Conservation (phyloP, 1,140 invertebrate species). For the Varroa destructor region DNA sequence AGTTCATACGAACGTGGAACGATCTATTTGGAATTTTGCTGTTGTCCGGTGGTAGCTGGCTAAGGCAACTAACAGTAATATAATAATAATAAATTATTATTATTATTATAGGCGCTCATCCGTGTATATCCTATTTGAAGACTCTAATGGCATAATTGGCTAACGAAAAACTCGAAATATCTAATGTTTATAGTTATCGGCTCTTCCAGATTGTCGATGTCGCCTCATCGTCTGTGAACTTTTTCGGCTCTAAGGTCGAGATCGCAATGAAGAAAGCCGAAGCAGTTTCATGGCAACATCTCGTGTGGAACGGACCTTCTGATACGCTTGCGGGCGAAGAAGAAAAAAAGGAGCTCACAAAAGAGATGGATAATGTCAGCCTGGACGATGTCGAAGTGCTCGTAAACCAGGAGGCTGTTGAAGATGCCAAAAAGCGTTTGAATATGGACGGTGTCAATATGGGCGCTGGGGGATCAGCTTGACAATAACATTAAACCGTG, state of each 20-base stretch:
- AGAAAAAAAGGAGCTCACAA: background rate
- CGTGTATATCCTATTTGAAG: background rate
- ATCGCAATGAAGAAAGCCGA: slow-evolving; percentile 79
- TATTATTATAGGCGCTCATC: background rate
- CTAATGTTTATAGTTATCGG: slow-evolving; percentile 27
- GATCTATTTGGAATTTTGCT: too few relatives aligned
- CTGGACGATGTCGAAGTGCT: slow-evolving; percentile 14
- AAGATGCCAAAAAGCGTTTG: slow-evolving; percentile 3
- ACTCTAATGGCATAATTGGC: background rate
- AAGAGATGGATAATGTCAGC: slow-evolving; percentile 17
- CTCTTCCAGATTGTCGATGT: slow-evolving; percentile 41
- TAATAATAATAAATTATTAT: background rate
- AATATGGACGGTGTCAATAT: background rate
- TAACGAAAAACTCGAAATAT: background rate
- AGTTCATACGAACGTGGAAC: too few relatives aligned
- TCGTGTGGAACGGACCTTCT: slow-evolving; percentile 38
- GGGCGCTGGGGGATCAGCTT: too few relatives aligned
- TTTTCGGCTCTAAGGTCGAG: slow-evolving; percentile 87
- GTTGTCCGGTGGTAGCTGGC: too few relatives aligned
- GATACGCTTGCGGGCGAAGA: background rate
- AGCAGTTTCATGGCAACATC: slow-evolving; percentile 60
- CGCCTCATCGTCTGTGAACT: slow-evolving; percentile 53
- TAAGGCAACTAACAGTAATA: too few relatives aligned
- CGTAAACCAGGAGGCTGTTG: slow-evolving; percentile 4
- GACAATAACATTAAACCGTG: too few relatives aligned